phyloP scores from a whole-genome alignment of 2,888 invertebrate species.

The Drosophila tanythrix region DNA sequence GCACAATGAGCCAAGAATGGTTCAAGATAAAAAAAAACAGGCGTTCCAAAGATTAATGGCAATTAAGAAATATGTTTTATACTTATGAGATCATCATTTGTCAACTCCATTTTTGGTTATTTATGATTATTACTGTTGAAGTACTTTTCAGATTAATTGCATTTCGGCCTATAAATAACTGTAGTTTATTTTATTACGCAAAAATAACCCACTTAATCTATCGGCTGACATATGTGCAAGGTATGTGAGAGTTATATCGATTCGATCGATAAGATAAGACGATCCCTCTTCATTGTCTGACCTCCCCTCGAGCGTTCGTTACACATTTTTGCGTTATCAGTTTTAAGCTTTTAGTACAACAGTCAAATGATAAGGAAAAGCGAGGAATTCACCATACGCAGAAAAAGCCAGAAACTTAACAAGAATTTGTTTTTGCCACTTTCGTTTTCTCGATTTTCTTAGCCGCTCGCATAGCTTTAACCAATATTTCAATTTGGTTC shows the following conservation, averaged over 20 bases:
- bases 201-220: slow-evolving; percentile 41
- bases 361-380: slow-evolving; percentile 62
- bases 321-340: slow-evolving; percentile 47
- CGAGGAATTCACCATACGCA: slow-evolving; percentile 69
- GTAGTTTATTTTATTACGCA: slow-evolving; percentile 27
- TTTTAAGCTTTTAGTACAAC: slow-evolving; percentile 46
- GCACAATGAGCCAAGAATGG: slow-evolving; percentile 5
- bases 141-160: slow-evolving; percentile 19
- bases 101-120: slow-evolving; percentile 18
- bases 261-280: slow-evolving; percentile 59
- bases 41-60: slow-evolving; percentile 27
- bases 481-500: slow-evolving; percentile 38
- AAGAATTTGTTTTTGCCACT: slow-evolving; percentile 56
- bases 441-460: slow-evolving; percentile 45
- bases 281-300: neutral
- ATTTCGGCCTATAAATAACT: slow-evolving; percentile 19
- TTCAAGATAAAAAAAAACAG: slow-evolving; percentile 22
- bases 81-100: slow-evolving; percentile 31
- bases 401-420: slow-evolving; percentile 32
- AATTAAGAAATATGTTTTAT: slow-evolving; percentile 26
- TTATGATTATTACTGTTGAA: slow-evolving; percentile 21
- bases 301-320: neutral
- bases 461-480: slow-evolving; percentile 29
- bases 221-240: slow-evolving; percentile 41
- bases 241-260: slow-evolving; percentile 36